A percentile compares a stretch with the other conserved stretches of the same genome.
phyloP scores from a whole-genome alignment of 2,797 vertebrate species.

The Enteromius radiatus region DNA sequence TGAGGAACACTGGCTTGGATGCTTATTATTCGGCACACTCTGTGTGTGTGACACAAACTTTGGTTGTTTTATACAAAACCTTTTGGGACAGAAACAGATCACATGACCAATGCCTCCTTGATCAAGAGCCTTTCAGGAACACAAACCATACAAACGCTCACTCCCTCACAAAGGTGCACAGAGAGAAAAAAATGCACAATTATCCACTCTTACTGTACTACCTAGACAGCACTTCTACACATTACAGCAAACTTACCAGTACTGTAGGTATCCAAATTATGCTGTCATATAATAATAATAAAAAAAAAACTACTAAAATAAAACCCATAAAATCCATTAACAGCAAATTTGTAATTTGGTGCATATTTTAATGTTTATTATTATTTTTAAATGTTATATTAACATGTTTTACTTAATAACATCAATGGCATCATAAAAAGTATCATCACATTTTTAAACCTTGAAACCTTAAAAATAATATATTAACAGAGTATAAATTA shows the following conservation, averaged over 20 bases:
- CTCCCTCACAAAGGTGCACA: neutral
- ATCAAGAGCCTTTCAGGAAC: slow-evolving; percentile 45
- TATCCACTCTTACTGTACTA: neutral
- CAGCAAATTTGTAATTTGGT: neutral
- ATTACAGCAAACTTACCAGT: neutral
- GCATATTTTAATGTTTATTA: too few species aligned
- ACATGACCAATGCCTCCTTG: slow-evolving; percentile 57
- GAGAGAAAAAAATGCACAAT: neutral
- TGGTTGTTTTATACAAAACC: slow-evolving; percentile 65
- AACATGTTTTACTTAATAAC: neutral
- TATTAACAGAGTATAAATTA: neutral
- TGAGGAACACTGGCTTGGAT: slow-evolving; percentile 62
- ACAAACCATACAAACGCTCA: slow-evolving; percentile 8
- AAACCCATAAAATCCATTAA: neutral
- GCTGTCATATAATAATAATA: neutral
- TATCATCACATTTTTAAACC: neutral
- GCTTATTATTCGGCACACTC: slow-evolving; percentile 68
- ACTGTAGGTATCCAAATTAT: neutral
- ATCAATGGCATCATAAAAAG: neutral
- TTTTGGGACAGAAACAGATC: slow-evolving; percentile 68
- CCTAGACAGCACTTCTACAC: neutral
- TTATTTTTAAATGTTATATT: too few species aligned
- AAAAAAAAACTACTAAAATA: neutral
- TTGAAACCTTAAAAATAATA: neutral
- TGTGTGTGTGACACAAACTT: slow-evolving; percentile 59